Evolutionary conservation across 2,113 vertebrate genomes (phyloP), one percentile per base, ranked within the genome.

Genomic region (Nyctibius bracteatus): DNA sequence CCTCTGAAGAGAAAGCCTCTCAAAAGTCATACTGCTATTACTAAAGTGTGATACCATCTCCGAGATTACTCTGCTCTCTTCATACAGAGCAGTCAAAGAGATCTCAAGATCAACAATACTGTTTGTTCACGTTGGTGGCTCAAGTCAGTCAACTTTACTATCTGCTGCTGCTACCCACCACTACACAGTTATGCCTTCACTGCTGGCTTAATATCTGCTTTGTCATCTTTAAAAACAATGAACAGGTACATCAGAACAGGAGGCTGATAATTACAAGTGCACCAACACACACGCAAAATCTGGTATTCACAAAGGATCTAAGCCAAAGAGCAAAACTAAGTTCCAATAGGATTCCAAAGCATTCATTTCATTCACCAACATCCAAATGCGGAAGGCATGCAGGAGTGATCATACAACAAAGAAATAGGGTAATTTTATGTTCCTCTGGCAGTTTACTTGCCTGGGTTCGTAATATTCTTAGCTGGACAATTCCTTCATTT

Each of bases 391-490:
- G 73, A 28, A 58, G 65, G 59, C 13, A 43, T 1, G 5, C 35
- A 47, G 54, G 4, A 59, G 59, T 5, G 9, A 30, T 7, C 84
- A 82, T 1, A 10, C 17, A 75, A 44, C 4, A 46, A 9, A 78
- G 27, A 73, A 92, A 63, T 0, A 28, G 4, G 10, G 23, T 10
- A 14, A 24, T 28, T 88, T 51, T 33, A 49, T 7, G 37, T 24
- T 81, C 61, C 35, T 37, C 46, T 4, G 4, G 43, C 23, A 55
- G 75, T 59, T 81, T 65, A 98, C 98, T 96, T 91, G 99, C 99
- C 99, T 99, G 99, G 58, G 99, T 99, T 97, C 99, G 98, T 93
- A 99, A 98, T 99, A 99, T 99, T 97, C 99, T 98, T 95, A 99
- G 98, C 92, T 99, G 99, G 86, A 99, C 99, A 89, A 99, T 99